Conservation (phyloP, 2,113 vertebrate species). For the Corythaeola cristata region DNA sequence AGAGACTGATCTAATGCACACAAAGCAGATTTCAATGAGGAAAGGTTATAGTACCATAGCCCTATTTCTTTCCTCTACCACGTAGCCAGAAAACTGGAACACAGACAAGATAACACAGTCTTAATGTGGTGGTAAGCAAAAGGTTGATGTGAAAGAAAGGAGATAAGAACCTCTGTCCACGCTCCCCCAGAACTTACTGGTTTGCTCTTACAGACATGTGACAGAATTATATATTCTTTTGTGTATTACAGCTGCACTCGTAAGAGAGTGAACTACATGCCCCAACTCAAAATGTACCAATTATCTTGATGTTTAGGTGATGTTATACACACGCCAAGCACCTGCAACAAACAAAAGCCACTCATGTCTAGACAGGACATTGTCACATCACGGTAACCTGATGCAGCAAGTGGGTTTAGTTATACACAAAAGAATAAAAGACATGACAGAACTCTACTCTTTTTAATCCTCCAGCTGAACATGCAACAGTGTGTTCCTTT, state of each 20-base stretch:
- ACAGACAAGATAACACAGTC: neutral
- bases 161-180: neutral
- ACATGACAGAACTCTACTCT: neutral
- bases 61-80: neutral
- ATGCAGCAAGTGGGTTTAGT: neutral
- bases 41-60: neutral
- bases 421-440: neutral
- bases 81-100: neutral
- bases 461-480: neutral
- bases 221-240: neutral
- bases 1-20: neutral
- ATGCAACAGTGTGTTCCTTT: neutral
- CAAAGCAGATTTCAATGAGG: neutral
- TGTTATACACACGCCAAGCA: neutral
- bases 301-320: neutral
- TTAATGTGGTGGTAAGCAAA: neutral
- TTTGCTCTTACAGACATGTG: neutral
- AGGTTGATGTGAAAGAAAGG: neutral
- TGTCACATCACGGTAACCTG: neutral
- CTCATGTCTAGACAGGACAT: neutral
- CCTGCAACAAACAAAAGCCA: neutral
- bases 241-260: neutral
- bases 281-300: accelerated
- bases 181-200: neutral
- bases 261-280: accelerated